Conservation (phyloP, 2,888 invertebrate species). For the Xestia xanthographa region DNA sequence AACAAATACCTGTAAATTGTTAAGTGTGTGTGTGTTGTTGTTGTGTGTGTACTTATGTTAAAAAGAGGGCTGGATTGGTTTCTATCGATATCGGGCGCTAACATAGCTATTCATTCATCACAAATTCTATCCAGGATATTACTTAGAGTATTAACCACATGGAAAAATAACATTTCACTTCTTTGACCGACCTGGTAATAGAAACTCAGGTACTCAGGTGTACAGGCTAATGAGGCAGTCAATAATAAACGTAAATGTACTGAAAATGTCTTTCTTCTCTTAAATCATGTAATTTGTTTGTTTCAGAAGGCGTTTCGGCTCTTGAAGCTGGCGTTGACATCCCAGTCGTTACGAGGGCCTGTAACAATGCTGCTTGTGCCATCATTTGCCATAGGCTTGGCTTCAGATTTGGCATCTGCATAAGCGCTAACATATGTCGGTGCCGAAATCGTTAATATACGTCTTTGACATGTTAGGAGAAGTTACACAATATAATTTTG, state of each 20-base stretch:
- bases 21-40: too few relatives aligned
- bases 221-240: not conserved
- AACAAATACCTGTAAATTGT: not conserved
- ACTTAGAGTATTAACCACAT: not conserved
- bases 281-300: not conserved
- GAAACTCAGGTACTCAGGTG: not conserved
- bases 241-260: too few relatives aligned
- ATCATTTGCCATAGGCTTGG: not conserved
- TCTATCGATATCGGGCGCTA: not conserved
- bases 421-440: not conserved
- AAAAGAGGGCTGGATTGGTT: not conserved
- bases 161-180: not conserved
- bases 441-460: not conserved
- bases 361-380: not conserved
- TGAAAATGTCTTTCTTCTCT: not conserved
- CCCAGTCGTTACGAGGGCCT: not conserved
- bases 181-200: not conserved
- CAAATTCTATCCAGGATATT: not conserved
- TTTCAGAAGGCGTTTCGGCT: not conserved
- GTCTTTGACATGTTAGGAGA: too few relatives aligned
- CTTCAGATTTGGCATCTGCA: not conserved
- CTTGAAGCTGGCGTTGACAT: not conserved
- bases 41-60: not conserved
- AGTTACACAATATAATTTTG: too few relatives aligned
- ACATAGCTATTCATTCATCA: not conserved